Percentiles rank a stretch among this genome's conserved stretches.
Conservation (phyloP, 2,888 invertebrate genomes). For the Lepidonotus clava region DNA sequence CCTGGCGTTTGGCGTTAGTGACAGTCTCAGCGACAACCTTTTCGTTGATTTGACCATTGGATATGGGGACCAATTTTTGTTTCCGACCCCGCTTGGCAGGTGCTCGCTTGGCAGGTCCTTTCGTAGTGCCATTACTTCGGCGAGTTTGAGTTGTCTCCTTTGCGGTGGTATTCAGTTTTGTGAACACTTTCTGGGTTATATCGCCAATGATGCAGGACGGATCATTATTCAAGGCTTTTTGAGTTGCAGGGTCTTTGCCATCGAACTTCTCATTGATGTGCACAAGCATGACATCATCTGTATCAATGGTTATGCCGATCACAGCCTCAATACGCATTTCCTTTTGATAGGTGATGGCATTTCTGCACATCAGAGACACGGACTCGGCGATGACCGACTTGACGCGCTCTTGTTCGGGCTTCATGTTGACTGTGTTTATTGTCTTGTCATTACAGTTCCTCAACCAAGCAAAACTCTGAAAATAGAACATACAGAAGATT, state of each 20-base stretch:
- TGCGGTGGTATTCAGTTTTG: not conserved
- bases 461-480: not conserved
- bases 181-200: constrained; percentile 23
- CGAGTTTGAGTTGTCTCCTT: not conserved
- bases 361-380: constrained; percentile 31
- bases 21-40: constrained; percentile 8
- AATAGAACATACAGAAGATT: not conserved
- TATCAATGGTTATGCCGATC: constrained; percentile 37
- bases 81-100: not conserved
- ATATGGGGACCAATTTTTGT: constrained; percentile 6
- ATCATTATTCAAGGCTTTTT: not conserved
- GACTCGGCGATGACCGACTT: constrained; percentile 27
- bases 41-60: constrained; percentile 28
- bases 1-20: too few relatives aligned
- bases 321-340: constrained; percentile 47
- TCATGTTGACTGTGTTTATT: not conserved
- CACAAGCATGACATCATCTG: constrained; percentile 19
- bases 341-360: constrained; percentile 1
- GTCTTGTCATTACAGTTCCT: not conserved
- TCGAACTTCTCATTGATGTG: constrained; percentile 39
- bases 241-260: not conserved
- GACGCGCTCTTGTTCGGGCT: constrained; percentile 42
- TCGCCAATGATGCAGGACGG: constrained; percentile 8
- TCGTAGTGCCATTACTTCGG: not conserved
- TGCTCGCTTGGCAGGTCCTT: not conserved